Evolutionary conservation across 2,797 vertebrate genomes (phyloP).

Genomic region (Acanthornis magna): DNA sequence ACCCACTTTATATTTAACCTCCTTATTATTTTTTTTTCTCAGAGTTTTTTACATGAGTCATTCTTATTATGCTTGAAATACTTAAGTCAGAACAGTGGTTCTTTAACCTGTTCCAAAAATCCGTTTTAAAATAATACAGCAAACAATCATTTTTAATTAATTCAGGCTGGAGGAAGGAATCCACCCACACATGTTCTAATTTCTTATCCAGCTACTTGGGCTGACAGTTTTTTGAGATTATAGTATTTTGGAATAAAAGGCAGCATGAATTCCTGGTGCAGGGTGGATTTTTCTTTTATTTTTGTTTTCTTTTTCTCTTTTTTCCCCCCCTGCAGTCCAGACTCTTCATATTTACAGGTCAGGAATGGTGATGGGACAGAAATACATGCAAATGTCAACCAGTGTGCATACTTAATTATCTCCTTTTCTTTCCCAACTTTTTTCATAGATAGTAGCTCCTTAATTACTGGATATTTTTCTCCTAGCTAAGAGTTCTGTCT

Average conservation of each 20-base stretch:
- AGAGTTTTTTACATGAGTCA: not conserved
- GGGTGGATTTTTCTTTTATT: not conserved
- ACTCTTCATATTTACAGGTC: not conserved
- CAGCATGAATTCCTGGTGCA: not conserved
- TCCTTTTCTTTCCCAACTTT: not conserved
- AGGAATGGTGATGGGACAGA: not conserved
- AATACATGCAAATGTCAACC: not conserved
- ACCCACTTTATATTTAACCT: not conserved
- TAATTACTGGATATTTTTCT: not conserved
- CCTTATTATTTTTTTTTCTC: not conserved
- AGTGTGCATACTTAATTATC: not conserved
- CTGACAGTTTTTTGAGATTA: constrained; percentile 33
- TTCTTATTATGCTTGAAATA: not conserved
- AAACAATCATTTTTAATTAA: constrained; percentile 54
- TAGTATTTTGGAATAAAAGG: constrained; percentile 18
- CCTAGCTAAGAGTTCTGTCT: not conserved
- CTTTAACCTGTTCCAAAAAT: constrained; percentile 48
- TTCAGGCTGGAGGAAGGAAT: constrained; percentile 61
- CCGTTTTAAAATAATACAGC: not conserved
- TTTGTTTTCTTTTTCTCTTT: not conserved
- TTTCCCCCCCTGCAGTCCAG: fast-evolving
- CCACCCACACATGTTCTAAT: constrained; percentile 59
- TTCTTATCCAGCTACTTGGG: constrained; percentile 57
- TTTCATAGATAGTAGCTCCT: not conserved
- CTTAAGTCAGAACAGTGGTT: not conserved